Percentiles rank a stretch among this genome's conserved stretches.
phyloP scores from a whole-genome alignment of 2,888 invertebrate species.

The Vesta saturnalis region DNA sequence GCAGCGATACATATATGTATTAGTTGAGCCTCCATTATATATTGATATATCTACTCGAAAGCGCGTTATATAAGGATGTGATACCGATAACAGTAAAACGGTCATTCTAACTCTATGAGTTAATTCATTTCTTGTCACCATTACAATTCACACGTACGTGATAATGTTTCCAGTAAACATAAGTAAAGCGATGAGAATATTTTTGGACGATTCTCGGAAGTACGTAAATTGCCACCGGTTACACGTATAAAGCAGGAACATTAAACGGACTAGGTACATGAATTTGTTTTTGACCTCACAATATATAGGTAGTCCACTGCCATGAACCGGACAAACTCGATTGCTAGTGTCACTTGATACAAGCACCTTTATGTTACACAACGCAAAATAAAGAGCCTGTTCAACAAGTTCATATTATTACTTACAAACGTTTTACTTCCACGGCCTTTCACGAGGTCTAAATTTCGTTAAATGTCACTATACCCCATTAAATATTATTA shows the following conservation, averaged over 20 bases:
- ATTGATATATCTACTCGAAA: too few relatives aligned
- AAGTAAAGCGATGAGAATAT: background rate
- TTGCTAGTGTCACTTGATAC: slow-evolving; percentile 53
- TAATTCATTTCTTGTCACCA: slow-evolving; percentile 18
- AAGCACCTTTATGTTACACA: slow-evolving; percentile 50
- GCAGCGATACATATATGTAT: slow-evolving; percentile 28
- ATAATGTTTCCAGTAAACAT: slow-evolving; percentile 11
- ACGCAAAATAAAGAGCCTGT: slow-evolving; percentile 48
- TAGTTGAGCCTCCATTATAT: slow-evolving; percentile 18
- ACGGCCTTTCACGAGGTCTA: slow-evolving; percentile 33
- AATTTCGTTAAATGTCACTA: slow-evolving; percentile 38
- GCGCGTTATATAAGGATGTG: slow-evolving; percentile 18
- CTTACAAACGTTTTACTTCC: slow-evolving; percentile 24
- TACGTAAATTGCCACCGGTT: slow-evolving; percentile 44
- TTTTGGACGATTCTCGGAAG: slow-evolving; percentile 46
- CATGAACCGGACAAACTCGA: slow-evolving; percentile 56
- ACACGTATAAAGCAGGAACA: slow-evolving; percentile 46
- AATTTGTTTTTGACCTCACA: slow-evolving; percentile 49
- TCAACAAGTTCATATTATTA: slow-evolving; percentile 51
- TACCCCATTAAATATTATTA: slow-evolving; percentile 34
- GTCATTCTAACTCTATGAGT: background rate
- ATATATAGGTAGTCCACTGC: slow-evolving; percentile 47
- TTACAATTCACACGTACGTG: slow-evolving; percentile 17
- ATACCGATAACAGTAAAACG: slow-evolving; percentile 18
- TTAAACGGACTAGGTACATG: slow-evolving; percentile 43